Percentiles rank a stretch among this genome's conserved stretches.
Conservation (phyloP, 2,113 vertebrate genomes). For the Notarius lentiginosus region DNA sequence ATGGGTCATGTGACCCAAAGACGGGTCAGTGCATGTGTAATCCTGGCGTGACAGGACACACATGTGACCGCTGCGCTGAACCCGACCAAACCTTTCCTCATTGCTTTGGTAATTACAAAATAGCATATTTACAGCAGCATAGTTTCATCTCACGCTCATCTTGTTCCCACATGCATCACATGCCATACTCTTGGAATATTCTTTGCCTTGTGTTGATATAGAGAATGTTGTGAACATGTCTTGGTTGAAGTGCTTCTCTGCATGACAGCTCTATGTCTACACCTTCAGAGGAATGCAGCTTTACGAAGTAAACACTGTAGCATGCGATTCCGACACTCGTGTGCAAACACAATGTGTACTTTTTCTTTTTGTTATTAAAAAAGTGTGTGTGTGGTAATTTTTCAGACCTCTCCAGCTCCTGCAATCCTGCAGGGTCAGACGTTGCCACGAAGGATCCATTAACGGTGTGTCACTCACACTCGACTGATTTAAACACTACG, state of each 20-base stretch:
- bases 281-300: not conserved
- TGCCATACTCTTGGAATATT: not conserved
- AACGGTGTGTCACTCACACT: conserved; percentile 71
- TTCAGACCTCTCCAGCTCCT: conserved; percentile 65
- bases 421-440: conserved; percentile 78
- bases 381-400: not conserved
- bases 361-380: not conserved
- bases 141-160: not conserved
- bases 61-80: conserved; percentile 78
- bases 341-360: not conserved
- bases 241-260: not conserved
- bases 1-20: conserved; percentile 63
- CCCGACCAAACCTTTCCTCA: conserved; percentile 74
- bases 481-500: not conserved
- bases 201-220: not conserved
- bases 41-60: conserved; percentile 71
- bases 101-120: conserved; percentile 74
- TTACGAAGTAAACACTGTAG: not conserved
- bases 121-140: not conserved
- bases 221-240: not conserved
- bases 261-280: not conserved
- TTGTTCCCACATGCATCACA: not conserved
- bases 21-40: conserved; percentile 81
- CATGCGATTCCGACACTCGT: not conserved
- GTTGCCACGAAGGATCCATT: conserved; percentile 48